Conservation (phyloP, 2,797 vertebrate species). For the Oophaga sylvatica region DNA sequence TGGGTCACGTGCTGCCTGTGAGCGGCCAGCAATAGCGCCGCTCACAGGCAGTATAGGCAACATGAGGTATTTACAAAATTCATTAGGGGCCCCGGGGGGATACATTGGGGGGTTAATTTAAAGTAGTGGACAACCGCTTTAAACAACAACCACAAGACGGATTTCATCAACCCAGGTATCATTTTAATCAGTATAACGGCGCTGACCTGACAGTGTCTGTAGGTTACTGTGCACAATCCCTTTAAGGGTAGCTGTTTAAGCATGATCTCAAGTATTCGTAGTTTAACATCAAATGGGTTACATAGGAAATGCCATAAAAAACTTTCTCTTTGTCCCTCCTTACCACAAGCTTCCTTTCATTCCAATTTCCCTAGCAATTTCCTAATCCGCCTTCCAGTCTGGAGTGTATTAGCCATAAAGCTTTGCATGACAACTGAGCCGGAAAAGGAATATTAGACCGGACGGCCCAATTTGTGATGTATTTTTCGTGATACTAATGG, state of each 20-base stretch:
- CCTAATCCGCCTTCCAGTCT: conserved; percentile 70
- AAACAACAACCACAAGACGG: too few relatives aligned
- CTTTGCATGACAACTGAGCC: conserved; percentile 18
- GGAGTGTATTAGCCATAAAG: conserved; percentile 69
- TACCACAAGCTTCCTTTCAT: conserved; percentile 60
- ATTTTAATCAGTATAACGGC: too few relatives aligned
- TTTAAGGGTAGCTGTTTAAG: neutral
- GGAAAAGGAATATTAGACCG: conserved; percentile 27
- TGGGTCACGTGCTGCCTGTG: too few relatives aligned
- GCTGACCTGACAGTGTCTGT: too few relatives aligned
- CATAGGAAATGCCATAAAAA: neutral
- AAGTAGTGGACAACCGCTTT: too few relatives aligned
- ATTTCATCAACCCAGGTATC: too few relatives aligned
- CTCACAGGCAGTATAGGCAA: too few relatives aligned
- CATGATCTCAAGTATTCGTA: neutral
- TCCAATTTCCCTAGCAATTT: conserved; percentile 71
- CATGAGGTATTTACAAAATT: too few relatives aligned
- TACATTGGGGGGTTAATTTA: too few relatives aligned
- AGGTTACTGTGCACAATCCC: too few relatives aligned
- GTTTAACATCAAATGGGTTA: conserved; percentile 22
- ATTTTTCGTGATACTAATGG: neutral
- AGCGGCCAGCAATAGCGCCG: too few relatives aligned
- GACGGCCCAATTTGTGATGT: conserved; percentile 18
- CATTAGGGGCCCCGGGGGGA: too few relatives aligned
- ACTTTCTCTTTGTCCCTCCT: conserved; percentile 13